Percentiles rank a stretch among this genome's conserved stretches.
Evolutionary conservation across 2,113 vertebrate genomes (phyloP).

Genomic region (Poecile atricapillus): DNA sequence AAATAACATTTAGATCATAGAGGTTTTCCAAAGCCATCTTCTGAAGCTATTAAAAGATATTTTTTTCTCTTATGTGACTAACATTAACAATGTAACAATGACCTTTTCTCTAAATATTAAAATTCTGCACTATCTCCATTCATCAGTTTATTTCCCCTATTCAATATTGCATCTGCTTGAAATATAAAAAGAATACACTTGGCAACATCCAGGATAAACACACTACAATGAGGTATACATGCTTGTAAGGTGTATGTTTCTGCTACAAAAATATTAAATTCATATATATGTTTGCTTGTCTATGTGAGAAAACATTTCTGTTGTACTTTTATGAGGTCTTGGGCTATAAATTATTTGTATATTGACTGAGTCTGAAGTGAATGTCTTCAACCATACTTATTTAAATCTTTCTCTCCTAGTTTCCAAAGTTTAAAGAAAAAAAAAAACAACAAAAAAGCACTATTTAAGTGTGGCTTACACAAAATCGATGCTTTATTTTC

Average conservation of each 20-base stretch:
- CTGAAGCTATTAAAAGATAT: background rate
- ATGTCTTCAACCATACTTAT: background rate
- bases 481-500: background rate
- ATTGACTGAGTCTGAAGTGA: background rate
- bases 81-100: background rate
- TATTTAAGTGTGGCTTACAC: background rate
- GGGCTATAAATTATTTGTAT: background rate
- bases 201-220: background rate
- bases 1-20: background rate
- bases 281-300: fast-evolving
- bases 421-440: background rate
- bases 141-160: background rate
- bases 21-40: background rate
- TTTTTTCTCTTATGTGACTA: background rate
- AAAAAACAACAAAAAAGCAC: background rate
- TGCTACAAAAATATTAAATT: background rate
- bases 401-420: background rate
- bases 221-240: background rate
- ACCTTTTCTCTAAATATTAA: background rate
- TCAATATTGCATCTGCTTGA: background rate
- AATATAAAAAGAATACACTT: background rate
- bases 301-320: background rate
- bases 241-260: background rate
- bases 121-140: background rate
- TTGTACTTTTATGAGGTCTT: background rate